A percentile compares a stretch with the other conserved stretches of the same genome.
Conservation (phyloP, 1,140 invertebrate species). For the Chlorops oryzae region DNA sequence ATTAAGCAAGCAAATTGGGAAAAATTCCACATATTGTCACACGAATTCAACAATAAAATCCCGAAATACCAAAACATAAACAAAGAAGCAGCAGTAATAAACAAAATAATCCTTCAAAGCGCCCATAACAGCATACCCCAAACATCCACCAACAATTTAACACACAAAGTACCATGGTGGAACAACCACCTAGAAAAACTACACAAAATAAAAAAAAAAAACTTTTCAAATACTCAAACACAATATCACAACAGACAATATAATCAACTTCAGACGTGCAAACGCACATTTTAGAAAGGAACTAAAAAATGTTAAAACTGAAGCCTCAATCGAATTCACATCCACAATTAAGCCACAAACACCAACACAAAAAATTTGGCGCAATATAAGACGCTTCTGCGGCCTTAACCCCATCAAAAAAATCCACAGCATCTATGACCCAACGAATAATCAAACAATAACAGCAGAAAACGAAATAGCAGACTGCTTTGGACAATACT, state of each 20-base stretch:
- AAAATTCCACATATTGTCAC: slow-evolving; percentile 2
- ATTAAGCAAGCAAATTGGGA: slow-evolving; percentile 7
- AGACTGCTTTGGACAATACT: background rate
- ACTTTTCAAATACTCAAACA: background rate
- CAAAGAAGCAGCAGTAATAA: background rate
- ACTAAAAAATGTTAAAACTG: background rate
- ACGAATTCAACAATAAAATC: background rate
- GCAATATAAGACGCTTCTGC: slow-evolving; percentile 8
- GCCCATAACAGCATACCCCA: background rate
- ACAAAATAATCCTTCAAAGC: slow-evolving; percentile 3
- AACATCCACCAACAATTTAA: background rate
- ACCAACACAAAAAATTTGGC: slow-evolving; percentile 3
- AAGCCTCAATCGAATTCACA: slow-evolving; percentile 2
- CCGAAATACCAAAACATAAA: background rate
- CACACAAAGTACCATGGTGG: background rate
- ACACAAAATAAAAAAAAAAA: background rate
- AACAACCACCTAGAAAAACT: slow-evolving; percentile 1
- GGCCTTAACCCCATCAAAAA: background rate
- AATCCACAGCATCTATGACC: slow-evolving; percentile 4
- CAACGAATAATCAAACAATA: background rate
- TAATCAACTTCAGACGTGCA: background rate
- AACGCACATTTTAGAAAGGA: slow-evolving; percentile 4
- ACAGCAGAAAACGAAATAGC: slow-evolving; percentile 2
- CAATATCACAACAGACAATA: slow-evolving; percentile 2
- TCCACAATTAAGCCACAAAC: background rate